Percentiles rank a stretch among this genome's conserved stretches.
These are phyloP conservation scores for Agriopis leucophaearia DNA, from an alignment of 2,888 invertebrate species.

Conservation along the genomic window DNA sequence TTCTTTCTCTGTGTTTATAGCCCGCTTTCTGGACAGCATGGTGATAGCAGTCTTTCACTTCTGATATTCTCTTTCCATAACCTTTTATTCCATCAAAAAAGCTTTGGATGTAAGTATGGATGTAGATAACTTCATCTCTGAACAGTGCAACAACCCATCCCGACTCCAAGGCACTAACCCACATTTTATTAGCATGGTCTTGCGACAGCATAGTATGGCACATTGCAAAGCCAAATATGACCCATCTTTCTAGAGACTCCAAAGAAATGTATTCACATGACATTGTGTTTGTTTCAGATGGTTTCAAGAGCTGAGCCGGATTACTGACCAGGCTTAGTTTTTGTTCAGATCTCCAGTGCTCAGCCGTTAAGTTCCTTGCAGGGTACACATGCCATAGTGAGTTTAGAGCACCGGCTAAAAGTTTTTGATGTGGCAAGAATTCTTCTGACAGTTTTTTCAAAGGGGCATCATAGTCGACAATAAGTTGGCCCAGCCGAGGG, in stretches of 20 bases:
- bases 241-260: constrained; percentile 98
- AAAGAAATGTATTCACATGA: constrained; percentile 99
- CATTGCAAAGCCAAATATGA: constrained; percentile 96
- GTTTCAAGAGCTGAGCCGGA: constrained; percentile 97
- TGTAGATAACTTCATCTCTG: constrained; percentile 98
- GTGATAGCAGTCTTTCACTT: constrained; percentile 98
- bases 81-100: constrained; percentile 99
- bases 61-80: constrained; percentile 95
- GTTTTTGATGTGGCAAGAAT: constrained; percentile 96
- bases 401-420: constrained; percentile 93
- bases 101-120: constrained; percentile 96
- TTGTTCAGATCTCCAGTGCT: constrained; percentile 97
- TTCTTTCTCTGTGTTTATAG: constrained; percentile 96
- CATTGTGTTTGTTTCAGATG: constrained; percentile 97
- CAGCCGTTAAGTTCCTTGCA: constrained; percentile 95
- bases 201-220: constrained; percentile 96
- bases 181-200: constrained; percentile 94
- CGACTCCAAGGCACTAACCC: constrained; percentile 96
- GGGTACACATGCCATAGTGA: constrained; percentile 96
- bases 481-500: constrained; percentile 98
- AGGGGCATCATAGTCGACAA: constrained; percentile 98
- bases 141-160: constrained; percentile 98
- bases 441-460: constrained; percentile 98
- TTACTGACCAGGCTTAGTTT: constrained; percentile 97
- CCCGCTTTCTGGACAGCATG: constrained; percentile 96